Conservation (phyloP, 2,888 invertebrate genomes). For the Trilocha varians region DNA sequence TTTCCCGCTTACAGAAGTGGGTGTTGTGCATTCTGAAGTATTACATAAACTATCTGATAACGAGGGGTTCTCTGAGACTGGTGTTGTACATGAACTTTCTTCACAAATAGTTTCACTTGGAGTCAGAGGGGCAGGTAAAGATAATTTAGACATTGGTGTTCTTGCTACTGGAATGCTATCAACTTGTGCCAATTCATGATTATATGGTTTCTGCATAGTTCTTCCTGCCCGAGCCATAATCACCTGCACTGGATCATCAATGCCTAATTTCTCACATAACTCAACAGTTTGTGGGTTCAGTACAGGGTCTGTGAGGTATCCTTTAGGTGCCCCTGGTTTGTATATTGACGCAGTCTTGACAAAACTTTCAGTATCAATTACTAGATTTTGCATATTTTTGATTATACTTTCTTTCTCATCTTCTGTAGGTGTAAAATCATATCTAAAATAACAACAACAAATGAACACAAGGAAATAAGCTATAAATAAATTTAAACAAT, state of each 20-base stretch:
- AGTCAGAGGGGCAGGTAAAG: constrained; percentile 53
- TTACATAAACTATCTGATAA: constrained; percentile 27
- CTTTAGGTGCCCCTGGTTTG: constrained; percentile 43
- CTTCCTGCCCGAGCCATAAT: constrained; percentile 69
- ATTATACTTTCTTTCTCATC: constrained; percentile 80
- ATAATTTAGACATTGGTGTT: constrained; percentile 44
- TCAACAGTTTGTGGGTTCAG: constrained; percentile 80
- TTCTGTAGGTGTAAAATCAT: constrained; percentile 80
- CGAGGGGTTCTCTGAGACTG: constrained; percentile 24
- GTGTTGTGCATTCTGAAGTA: constrained; percentile 37
- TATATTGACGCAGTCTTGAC: constrained; percentile 80
- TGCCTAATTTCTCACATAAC: constrained; percentile 78
- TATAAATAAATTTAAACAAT: constrained; percentile 1
- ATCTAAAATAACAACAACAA: constrained; percentile 59
- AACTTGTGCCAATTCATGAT: constrained; percentile 4
- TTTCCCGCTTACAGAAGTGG: constrained; percentile 25
- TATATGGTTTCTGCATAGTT: constrained; percentile 33
- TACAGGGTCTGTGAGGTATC: constrained; percentile 61
- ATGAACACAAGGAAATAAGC: background rate
- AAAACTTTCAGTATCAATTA: constrained; percentile 84
- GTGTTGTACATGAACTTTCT: constrained; percentile 19
- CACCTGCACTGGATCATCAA: constrained; percentile 86
- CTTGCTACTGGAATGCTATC: constrained; percentile 11
- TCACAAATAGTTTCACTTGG: constrained; percentile 34
- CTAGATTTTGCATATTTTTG: constrained; percentile 77